Conservation (phyloP, 2,888 invertebrate species). For the Coremacera marginata region DNA sequence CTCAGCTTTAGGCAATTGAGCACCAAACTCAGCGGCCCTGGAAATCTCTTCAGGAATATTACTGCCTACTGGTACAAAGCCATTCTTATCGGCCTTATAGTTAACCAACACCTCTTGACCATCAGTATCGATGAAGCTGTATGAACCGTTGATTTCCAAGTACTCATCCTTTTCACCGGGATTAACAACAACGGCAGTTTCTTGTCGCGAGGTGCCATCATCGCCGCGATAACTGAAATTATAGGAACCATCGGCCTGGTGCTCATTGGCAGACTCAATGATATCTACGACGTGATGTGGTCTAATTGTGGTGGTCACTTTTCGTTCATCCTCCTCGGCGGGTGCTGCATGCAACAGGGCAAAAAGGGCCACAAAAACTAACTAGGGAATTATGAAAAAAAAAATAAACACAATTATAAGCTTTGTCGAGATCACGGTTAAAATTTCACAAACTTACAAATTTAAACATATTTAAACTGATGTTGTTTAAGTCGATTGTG, state of each 20-base stretch:
- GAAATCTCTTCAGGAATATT: constrained; percentile 62
- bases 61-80: constrained; percentile 66
- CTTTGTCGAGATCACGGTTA: neutral
- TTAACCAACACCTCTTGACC: constrained; percentile 64
- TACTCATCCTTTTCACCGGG: constrained; percentile 57
- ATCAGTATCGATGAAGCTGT: constrained; percentile 62
- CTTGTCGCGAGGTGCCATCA: constrained; percentile 63
- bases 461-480: constrained; percentile 2
- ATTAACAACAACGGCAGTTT: constrained; percentile 61
- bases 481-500: neutral
- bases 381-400: constrained; percentile 29
- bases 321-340: constrained; percentile 44
- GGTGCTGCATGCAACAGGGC: constrained; percentile 52
- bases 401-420: neutral
- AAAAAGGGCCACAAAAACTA: constrained; percentile 42
- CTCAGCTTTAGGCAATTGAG: constrained; percentile 48
- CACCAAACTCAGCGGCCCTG: constrained; percentile 57
- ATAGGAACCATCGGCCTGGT: constrained; percentile 63
- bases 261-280: constrained; percentile 59
- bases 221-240: constrained; percentile 61
- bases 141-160: constrained; percentile 62
- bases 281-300: constrained; percentile 54
- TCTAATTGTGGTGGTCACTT: neutral
- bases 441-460: neutral
- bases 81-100: constrained; percentile 65